phyloP scores from a whole-genome alignment of 1,140 invertebrate species.

The Drosophila nigrodunni region DNA sequence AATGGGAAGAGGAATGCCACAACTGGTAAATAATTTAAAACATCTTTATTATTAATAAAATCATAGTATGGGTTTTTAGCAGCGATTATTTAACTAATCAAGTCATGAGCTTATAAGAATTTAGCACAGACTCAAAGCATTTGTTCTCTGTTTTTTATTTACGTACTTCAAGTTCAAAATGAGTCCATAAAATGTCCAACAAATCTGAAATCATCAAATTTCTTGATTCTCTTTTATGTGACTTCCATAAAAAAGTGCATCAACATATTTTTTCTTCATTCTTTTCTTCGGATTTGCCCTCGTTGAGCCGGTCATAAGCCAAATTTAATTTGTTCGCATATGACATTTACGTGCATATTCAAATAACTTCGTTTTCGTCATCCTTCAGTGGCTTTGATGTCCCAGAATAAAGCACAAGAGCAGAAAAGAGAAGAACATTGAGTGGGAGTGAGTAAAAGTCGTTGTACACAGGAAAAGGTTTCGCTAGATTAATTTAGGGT shows the following conservation, averaged over 20 bases:
- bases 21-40: too few species aligned
- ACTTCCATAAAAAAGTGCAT: conserved; percentile 31
- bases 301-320: conserved; percentile 59
- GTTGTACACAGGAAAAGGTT: conserved; percentile 62
- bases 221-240: conserved; percentile 33
- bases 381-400: conserved; percentile 79
- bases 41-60: too few species aligned
- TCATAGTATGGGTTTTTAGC: background rate
- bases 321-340: conserved; percentile 78
- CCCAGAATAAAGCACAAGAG: conserved; percentile 1
- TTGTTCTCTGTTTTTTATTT: background rate
- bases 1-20: too few species aligned
- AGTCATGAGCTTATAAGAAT: background rate
- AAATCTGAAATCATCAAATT: conserved; percentile 25
- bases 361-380: conserved; percentile 77
- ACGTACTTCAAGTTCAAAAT: background rate
- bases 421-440: background rate
- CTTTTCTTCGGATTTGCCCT: conserved; percentile 9
- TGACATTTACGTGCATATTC: conserved; percentile 76
- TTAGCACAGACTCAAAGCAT: background rate
- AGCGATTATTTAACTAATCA: background rate
- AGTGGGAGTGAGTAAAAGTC: conserved; percentile 9
- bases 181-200: conserved; percentile 20
- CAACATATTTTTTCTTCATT: conserved; percentile 11
- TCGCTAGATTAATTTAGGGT: conserved; percentile 84